Conservation (phyloP, 1,140 invertebrate genomes). For the Pygmarrhopalites habei region DNA sequence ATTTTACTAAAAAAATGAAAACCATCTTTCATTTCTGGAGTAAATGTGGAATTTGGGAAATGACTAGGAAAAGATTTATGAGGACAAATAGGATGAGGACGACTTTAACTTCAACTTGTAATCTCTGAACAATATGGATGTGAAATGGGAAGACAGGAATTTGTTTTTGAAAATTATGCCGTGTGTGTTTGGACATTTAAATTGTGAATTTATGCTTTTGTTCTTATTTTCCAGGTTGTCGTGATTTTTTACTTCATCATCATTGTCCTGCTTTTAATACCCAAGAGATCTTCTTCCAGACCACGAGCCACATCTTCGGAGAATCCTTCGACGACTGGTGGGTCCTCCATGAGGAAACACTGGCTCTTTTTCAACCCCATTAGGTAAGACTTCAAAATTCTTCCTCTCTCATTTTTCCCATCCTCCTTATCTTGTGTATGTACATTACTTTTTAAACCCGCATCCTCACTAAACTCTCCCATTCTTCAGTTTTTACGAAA, state of each 20-base stretch:
- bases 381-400: background rate
- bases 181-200: too few species aligned
- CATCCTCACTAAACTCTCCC: background rate
- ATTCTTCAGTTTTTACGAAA: background rate
- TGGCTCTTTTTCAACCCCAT: conserved; percentile 39
- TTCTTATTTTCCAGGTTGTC: conserved; percentile 40
- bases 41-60: too few species aligned
- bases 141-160: too few species aligned
- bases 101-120: too few species aligned
- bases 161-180: too few species aligned
- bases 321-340: conserved; percentile 6
- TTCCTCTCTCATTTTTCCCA: background rate
- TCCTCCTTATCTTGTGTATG: background rate
- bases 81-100: too few species aligned
- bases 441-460: background rate
- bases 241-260: conserved; percentile 44
- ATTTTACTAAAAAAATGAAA: too few species aligned
- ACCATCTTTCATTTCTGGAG: too few species aligned
- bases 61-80: too few species aligned
- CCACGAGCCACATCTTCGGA: conserved; percentile 1
- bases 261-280: conserved; percentile 41
- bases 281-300: conserved; percentile 40
- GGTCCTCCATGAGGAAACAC: conserved; percentile 31
- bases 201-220: background rate
- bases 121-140: too few species aligned